These are phyloP conservation scores for Antechinus stuartii DNA, from an alignment of 2,113 vertebrate genomes.

Conservation along the genomic window DNA sequence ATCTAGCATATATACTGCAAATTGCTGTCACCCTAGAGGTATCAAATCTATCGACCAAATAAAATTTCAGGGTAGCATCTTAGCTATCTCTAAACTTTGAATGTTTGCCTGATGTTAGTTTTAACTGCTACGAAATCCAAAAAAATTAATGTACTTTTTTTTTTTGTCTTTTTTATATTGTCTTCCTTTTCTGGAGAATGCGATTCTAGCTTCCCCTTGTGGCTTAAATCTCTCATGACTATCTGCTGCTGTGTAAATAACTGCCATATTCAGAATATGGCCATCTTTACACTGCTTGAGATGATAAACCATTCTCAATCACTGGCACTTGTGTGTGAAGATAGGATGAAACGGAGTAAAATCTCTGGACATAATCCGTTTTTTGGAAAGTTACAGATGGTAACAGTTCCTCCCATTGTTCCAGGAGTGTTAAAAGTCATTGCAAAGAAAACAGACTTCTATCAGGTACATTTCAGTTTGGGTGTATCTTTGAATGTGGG, in stretches of 20 bases:
- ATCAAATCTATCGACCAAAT: background rate
- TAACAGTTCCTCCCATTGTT: constrained; percentile 93
- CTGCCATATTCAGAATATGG: constrained; percentile 91
- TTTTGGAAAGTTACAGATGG: constrained; percentile 94
- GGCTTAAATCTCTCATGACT: constrained; percentile 95
- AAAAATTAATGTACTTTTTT: rapidly evolving
- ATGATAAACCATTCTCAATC: constrained; percentile 97
- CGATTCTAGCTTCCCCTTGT: constrained; percentile 86
- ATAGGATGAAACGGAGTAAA: constrained; percentile 93
- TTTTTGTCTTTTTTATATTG: background rate
- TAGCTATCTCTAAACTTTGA: background rate
- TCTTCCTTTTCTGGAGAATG: constrained; percentile 75
- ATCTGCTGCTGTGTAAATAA: constrained; percentile 93
- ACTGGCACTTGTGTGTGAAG: constrained; percentile 94
- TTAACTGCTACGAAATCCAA: background rate
- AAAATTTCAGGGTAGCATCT: background rate
- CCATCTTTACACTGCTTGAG: constrained; percentile 94
- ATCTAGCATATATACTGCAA: background rate
- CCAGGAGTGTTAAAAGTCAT: constrained; percentile 88
- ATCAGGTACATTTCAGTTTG: constrained; percentile 85
- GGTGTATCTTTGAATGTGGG: background rate
- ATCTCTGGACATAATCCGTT: constrained; percentile 88
- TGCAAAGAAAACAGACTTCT: constrained; percentile 94
- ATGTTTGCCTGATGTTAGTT: background rate
- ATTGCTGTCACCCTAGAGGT: background rate